Percentiles rank a stretch among this genome's conserved stretches.
Conservation (phyloP, 2,797 vertebrate species). For the Smutsia gigantea region DNA sequence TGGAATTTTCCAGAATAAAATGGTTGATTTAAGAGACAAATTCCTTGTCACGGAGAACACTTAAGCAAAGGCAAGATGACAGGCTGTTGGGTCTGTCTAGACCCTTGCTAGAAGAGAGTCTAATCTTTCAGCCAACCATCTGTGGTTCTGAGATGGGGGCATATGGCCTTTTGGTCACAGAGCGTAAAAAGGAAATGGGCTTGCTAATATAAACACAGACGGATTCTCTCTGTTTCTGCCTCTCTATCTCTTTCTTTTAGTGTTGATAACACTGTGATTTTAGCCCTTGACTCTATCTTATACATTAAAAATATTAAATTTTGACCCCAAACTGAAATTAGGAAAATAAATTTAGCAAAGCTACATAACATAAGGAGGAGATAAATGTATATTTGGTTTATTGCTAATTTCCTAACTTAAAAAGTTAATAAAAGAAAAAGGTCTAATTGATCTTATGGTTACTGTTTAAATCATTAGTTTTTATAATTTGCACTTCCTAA, state of each 20-base stretch:
- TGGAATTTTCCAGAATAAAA: conserved; percentile 18
- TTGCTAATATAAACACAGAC: background rate
- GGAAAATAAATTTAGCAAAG: conserved; percentile 25
- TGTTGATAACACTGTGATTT: background rate
- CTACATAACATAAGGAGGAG: background rate
- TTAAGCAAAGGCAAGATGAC: background rate
- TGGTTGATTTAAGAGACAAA: background rate
- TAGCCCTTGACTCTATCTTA: background rate
- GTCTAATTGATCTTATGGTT: conserved; percentile 8
- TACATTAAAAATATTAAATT: background rate
- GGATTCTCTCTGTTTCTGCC: background rate
- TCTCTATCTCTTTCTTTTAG: background rate
- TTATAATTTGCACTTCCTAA: background rate
- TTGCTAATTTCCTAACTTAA: conserved; percentile 34
- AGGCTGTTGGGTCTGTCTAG: background rate
- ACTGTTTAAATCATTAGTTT: background rate
- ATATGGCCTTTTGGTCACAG: background rate
- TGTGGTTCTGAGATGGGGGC: background rate
- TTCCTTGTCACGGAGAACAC: background rate
- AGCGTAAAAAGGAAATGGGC: background rate
- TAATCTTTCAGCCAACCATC: background rate
- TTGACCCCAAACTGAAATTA: background rate
- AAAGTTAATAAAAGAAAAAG: conserved; percentile 14
- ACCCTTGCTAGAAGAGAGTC: background rate
- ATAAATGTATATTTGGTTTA: background rate